Evolutionary conservation across 2,113 vertebrate species (phyloP).

Genomic region (Cryptoleucopteryx plumbea): DNA sequence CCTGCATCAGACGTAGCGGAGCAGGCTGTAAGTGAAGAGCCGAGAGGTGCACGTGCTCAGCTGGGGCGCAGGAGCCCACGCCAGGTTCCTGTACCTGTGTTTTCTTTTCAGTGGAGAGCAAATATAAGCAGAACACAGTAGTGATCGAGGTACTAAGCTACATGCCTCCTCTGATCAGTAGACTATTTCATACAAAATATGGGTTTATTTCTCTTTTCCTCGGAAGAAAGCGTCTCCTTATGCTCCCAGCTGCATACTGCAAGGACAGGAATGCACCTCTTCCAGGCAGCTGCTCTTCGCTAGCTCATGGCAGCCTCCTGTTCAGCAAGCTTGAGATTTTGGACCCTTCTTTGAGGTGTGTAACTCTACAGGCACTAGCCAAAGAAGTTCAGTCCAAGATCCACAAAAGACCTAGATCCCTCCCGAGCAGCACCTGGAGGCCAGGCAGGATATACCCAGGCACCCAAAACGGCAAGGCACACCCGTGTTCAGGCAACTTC

Average conservation of each 20-base stretch:
- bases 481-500: background rate
- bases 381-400: background rate
- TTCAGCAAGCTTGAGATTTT: background rate
- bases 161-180: background rate
- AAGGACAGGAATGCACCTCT: background rate
- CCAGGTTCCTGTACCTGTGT: background rate
- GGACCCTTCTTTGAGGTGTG: background rate
- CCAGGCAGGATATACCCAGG: background rate
- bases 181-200: background rate
- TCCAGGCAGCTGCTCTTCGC: background rate
- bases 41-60: background rate
- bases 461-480: background rate
- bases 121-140: background rate
- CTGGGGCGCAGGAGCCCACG: background rate
- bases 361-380: background rate
- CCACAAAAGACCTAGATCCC: background rate
- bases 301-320: rapidly evolving
- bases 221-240: background rate
- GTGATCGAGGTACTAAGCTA: background rate
- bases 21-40: background rate
- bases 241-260: background rate
- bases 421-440: background rate
- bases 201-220: background rate
- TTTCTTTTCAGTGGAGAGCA: background rate
- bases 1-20: rapidly evolving